Base-by-base conservation (phyloP, 2,113 vertebrate genomes). In the Hydrochoerus hydrochaeris region DNA sequence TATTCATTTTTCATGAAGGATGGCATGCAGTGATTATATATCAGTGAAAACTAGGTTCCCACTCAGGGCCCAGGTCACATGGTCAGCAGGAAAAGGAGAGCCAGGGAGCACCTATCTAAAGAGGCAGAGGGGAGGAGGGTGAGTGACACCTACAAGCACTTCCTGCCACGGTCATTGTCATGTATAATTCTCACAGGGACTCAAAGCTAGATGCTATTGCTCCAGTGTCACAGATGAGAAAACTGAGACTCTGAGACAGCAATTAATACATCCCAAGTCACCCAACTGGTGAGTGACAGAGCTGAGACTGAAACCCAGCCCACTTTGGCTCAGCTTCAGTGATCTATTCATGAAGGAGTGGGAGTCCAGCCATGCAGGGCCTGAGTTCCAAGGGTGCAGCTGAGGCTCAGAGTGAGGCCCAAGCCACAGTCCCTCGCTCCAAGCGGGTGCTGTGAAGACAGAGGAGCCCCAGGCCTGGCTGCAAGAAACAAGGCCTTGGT, bases 1-100 rank as follows among this genome's bases (percentile, higher is more conserved):
- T 86, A 93, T 75, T 88, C 75, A 0, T 80, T 96, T 97, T 94
- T 98, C 4, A 1, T 97, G 71, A 96, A 94, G 90, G 0, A 0
- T 96, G 86, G 75, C 32, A 62, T 14, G 35, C 41, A 67, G 57
- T 95, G 65, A 52, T 54, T 54, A 62, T 0, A 0, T 38, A 41
- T 84, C 28, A 94, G 88, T 41, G 89, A 82, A 94, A 87, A 67
- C 14, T 82, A 20, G 71, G 85, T 11, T 2, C 65, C 32, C 0
- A 65, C 83, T 94, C 75, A 6, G 46, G 26, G 44, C 67, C 30
- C 60, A 4, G 30, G 57, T 88, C 71, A 46, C 17, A 0, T 49
- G 75, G 77, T 60, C 65, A 44, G 19, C 30, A 95, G 44, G 32
- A 57, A 73, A 65, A 17, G 81, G 20, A 85, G 14, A 20, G 57